These are phyloP conservation scores for Tarsius wallacei DNA, from an alignment of 2,797 vertebrate genomes.

Conservation along the genomic window DNA sequence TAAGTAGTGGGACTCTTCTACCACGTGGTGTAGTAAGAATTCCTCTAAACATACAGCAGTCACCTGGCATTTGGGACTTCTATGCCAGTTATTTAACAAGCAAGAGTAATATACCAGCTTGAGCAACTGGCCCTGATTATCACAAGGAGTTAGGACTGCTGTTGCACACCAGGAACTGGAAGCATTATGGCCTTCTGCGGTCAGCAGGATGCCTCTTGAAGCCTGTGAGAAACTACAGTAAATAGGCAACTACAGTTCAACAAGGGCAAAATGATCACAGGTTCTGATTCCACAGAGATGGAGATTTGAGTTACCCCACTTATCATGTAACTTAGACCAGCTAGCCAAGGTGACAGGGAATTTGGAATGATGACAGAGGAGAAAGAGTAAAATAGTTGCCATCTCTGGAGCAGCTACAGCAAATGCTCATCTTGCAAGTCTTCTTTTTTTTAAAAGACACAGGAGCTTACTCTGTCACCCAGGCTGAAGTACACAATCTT, in stretches of 20 bases:
- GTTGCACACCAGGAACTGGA: not conserved
- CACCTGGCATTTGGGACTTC: not conserved
- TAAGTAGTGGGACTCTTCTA: not conserved
- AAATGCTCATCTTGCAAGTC: not conserved
- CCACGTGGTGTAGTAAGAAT: not conserved
- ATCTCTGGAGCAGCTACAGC: not conserved
- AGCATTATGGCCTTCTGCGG: too few relatives aligned
- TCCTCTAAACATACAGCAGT: not conserved
- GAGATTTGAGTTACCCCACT: not conserved
- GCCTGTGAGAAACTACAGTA: not conserved
- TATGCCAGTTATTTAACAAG: not conserved
- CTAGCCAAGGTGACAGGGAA: not conserved
- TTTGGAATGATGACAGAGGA: not conserved
- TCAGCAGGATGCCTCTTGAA: too few relatives aligned
- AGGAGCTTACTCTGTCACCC: too few relatives aligned
- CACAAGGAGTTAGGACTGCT: not conserved
- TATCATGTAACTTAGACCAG: not conserved
- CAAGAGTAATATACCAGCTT: not conserved
- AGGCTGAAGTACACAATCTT: too few relatives aligned
- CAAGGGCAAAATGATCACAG: not conserved
- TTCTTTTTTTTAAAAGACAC: not conserved
- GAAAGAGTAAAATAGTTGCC: not conserved
- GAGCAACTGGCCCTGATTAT: not conserved
- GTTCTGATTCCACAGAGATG: not conserved
- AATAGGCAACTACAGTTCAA: not conserved